Base-by-base conservation (phyloP, 2,797 vertebrate species). In the Erethizon dorsatum region DNA sequence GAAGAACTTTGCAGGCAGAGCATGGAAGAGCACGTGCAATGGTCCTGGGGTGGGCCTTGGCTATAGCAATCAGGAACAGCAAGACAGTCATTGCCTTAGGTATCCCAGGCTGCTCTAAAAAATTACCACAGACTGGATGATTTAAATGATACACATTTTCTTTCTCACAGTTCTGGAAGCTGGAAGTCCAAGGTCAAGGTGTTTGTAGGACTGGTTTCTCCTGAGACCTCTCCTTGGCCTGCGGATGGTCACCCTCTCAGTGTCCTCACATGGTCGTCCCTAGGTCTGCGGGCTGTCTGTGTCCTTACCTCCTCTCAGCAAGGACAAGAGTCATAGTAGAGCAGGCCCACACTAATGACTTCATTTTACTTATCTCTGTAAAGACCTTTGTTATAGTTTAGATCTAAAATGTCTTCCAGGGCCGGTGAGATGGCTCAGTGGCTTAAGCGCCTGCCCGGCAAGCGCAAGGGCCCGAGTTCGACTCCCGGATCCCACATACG, bases 31-130 rank as follows among this genome's bases (percentile, higher is more conserved):
- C 63, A 28, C 26, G 10, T 67, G 33, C 65, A 52, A 69, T 82
- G 77, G 50, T 24, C 61, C 90, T 31, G 82, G 20, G 69, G 1
- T 54, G 0, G 57, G 31, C 26, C 3, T 41, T 54, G 41, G 28
- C 79, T 50, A 1, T 6, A 0, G 0, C 22, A 31, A 28, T 71
- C 77, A 6, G 80, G 56, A 63, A 67, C 0, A 6, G 5, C 31
- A 28, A 47, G 65, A 33, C 52, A 84, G 15, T 11, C 10, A 6
- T 37, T 33, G 31, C 13, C 3, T 52, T 45, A 2, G 22, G 22
- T 22, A 8, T 3, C 18, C 10, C 0, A 0, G 12, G 59, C 28
- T 56, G 50, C 59, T 6, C 0, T 12, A 2, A n/a, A 41, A 54
- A 33, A 18, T n/a, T 63, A 4, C 86, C 78, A 10, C 17, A 3